Conservation (phyloP, 2,888 invertebrate genomes). For the Stomorhina lunata region DNA sequence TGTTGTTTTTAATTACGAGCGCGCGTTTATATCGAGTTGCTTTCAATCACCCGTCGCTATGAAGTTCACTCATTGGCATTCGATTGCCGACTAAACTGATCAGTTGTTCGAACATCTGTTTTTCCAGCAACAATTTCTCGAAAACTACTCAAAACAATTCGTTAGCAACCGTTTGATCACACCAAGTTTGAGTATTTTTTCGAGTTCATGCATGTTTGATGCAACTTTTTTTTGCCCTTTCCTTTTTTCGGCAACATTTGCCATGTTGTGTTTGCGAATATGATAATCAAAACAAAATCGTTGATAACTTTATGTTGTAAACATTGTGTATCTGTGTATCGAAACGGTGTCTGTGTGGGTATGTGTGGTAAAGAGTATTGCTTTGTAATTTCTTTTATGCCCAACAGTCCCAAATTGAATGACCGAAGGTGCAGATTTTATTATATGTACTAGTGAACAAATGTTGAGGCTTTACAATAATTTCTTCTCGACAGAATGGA, state of each 20-base stretch:
- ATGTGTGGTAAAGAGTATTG: conserved; percentile 1
- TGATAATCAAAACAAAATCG: conserved; percentile 68
- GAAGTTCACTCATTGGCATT: conserved; percentile 71
- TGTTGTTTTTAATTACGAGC: conserved; percentile 30
- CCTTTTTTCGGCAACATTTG: neutral
- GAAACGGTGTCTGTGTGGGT: neutral
- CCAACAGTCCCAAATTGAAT: no score
- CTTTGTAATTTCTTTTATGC: neutral
- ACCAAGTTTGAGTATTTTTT: conserved; percentile 51
- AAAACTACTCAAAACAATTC: conserved; percentile 34
- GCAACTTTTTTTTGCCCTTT: neutral
- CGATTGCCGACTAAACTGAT: conserved; percentile 71
- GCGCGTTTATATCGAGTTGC: neutral
- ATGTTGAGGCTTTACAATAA: no score
- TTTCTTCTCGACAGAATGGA: no score
- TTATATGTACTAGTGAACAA: no score
- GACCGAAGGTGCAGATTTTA: no score
- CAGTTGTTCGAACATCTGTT: conserved; percentile 62
- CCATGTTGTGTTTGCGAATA: conserved; percentile 66
- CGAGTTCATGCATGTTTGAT: conserved; percentile 18
- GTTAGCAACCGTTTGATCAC: conserved; percentile 48
- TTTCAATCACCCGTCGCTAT: conserved; percentile 36
- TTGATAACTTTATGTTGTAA: conserved; percentile 44
- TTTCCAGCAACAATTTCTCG: conserved; percentile 23
- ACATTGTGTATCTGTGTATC: conserved; percentile 15